Evolutionary conservation across 2,113 vertebrate species (phyloP), one percentile per base, ranked within the genome.

Genomic region (Oceanodroma tethys): DNA sequence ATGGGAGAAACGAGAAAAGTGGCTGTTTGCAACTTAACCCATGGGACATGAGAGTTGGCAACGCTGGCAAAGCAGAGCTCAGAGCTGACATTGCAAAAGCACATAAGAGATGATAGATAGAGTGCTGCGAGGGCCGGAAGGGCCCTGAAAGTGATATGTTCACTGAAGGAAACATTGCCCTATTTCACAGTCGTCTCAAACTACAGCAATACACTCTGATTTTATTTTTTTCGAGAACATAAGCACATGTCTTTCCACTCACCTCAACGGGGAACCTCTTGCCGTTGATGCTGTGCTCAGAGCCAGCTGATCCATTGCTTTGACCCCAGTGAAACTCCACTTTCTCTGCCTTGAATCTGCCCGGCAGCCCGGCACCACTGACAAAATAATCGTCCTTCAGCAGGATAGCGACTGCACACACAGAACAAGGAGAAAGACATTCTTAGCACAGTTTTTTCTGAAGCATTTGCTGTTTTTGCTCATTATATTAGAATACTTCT

Each of bases 281-380:
- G 94, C 99, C 98, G 1, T 99, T 99, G 98, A 99, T 98, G 97
- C 99, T 99, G 98, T 99, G 99, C 58, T 99, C 99, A 3, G 99
- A 99, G 81, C 99, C 99, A 0, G 98, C 99, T 0, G 99, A 99
- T 67, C 98, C 99, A 8, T 99, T 99, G 98, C 98, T 99, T 52
- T 99, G 99, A 79, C 99, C 99, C 99, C 99, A 99, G 91, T 99
- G 99, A 97, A 99, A 99, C 95, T 99, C 99, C 85, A 99, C 99
- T 98, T 99, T 99, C 97, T 99, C 99, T 2, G 99, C 99, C 96
- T 99, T 99, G 98, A 99, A 99, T 95, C 99, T 98, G 72, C 99
- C 99, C 0, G 99, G 99, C 71, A 99, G 96, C 40, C 99, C 99
- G 0, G 99, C 99, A 26, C 99, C 99, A 7, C 98, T 98, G 96